These are phyloP conservation scores for Sphaeridia pumilis DNA, from an alignment of 2,888 invertebrate species.

Conservation along the genomic window DNA sequence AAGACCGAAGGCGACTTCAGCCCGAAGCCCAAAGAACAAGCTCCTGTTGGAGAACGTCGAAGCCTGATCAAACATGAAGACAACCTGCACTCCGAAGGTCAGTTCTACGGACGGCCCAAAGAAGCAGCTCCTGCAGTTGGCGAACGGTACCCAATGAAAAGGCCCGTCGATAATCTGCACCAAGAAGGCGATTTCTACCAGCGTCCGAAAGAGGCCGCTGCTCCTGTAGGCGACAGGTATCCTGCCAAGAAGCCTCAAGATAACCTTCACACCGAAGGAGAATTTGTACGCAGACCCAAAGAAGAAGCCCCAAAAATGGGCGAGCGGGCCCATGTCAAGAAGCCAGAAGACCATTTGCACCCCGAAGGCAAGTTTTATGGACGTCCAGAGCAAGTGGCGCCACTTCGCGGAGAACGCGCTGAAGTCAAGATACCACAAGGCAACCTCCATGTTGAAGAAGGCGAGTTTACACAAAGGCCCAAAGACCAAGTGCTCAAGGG, in stretches of 20 bases:
- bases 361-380: conserved; percentile 41
- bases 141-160: neutral
- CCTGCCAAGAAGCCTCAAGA: conserved; percentile 12
- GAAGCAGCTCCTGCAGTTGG: conserved; percentile 39
- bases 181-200: conserved; percentile 14
- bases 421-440: conserved; percentile 47
- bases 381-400: conserved; percentile 44
- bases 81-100: conserved; percentile 47
- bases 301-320: conserved; percentile 39
- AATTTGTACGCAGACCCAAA: conserved; percentile 48
- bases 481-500: neutral
- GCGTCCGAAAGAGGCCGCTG: conserved; percentile 4
- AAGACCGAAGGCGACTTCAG: conserved; percentile 46
- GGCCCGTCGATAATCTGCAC: conserved; percentile 8
- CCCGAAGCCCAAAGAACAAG: conserved; percentile 33
- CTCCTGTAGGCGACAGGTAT: conserved; percentile 11
- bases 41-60: conserved; percentile 40
- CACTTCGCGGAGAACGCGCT: conserved; percentile 33
- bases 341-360: conserved; percentile 45
- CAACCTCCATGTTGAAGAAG: conserved; percentile 44
- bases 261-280: conserved; percentile 47
- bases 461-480: conserved; percentile 20
- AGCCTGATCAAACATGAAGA: conserved; percentile 43
- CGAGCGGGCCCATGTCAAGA: neutral
- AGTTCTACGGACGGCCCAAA: conserved; percentile 48